Percentiles rank a stretch among this genome's conserved stretches.
phyloP scores from a whole-genome alignment of 1,140 invertebrate species.

The Ridgeia piscesae region DNA sequence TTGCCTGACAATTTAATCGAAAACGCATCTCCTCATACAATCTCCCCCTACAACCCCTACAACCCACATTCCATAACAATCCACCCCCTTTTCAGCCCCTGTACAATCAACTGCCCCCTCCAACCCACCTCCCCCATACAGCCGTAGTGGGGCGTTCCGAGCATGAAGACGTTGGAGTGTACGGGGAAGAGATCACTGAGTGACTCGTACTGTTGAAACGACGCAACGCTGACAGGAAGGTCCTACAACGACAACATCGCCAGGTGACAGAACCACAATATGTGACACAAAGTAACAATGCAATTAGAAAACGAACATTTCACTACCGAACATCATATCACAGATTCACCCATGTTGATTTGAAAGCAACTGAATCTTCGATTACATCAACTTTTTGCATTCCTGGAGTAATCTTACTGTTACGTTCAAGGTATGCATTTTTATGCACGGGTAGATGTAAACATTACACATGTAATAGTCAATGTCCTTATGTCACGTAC shows the following conservation, averaged over 20 bases:
- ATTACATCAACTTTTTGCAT: not conserved
- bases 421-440: not conserved
- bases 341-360: not conserved
- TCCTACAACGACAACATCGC: slow-evolving; percentile 47
- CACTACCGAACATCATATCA: not conserved
- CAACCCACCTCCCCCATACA: slow-evolving; percentile 69
- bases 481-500: too few species aligned
- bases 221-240: slow-evolving; percentile 61
- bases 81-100: too few species aligned
- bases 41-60: not conserved
- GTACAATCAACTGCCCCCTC: slow-evolving; percentile 13
- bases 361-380: not conserved
- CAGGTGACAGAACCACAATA: not conserved
- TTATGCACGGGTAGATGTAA: not conserved
- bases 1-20: not conserved
- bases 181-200: slow-evolving; percentile 73
- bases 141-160: slow-evolving; percentile 79
- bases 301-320: not conserved
- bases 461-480: not conserved
- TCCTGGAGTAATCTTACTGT: not conserved
- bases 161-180: slow-evolving; percentile 72
- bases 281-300: not conserved
- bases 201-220: slow-evolving; percentile 38
- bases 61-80: not conserved
- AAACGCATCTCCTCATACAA: not conserved